Evolutionary conservation across 2,113 vertebrate genomes (phyloP).

Genomic region (Hyperopisus bebe): DNA sequence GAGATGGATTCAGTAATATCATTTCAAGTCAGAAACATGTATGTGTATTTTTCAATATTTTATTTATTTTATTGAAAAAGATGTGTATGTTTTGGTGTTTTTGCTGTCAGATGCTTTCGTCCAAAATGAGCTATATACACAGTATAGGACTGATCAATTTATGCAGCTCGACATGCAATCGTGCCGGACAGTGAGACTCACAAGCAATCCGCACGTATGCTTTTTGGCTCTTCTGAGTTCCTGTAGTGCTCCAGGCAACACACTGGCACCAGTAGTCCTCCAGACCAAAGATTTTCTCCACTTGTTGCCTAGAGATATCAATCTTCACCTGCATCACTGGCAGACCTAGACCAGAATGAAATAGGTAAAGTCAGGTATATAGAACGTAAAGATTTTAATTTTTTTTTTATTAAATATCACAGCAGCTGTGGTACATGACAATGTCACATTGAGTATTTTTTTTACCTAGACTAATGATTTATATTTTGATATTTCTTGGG

Average conservation of each 20-base stretch:
- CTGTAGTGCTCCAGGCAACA: slow-evolving; percentile 94
- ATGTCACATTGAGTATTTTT: neutral
- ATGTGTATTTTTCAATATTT: neutral
- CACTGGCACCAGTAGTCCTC: slow-evolving; percentile 99
- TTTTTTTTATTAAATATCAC: neutral
- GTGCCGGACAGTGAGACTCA: slow-evolving; percentile 62
- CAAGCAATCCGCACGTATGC: slow-evolving; percentile 91
- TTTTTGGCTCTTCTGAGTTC: slow-evolving; percentile 97
- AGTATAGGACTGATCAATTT: neutral
- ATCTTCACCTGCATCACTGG: slow-evolving; percentile 90
- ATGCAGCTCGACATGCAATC: neutral
- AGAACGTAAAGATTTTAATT: neutral
- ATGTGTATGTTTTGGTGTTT: neutral
- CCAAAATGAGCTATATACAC: neutral
- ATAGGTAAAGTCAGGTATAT: slow-evolving; percentile 21
- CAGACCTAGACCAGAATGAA: slow-evolving; percentile 64
- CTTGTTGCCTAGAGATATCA: slow-evolving; percentile 92
- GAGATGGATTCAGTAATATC: neutral
- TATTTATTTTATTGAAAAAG: neutral
- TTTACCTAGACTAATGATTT: neutral
- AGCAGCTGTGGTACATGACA: neutral
- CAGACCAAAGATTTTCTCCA: slow-evolving; percentile 94
- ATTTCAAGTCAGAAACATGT: neutral
- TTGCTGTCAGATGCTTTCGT: neutral
- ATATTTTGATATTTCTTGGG: neutral